Evolutionary conservation across 2,113 vertebrate genomes (phyloP).

Genomic region (Ailuropoda melanoleuca): DNA sequence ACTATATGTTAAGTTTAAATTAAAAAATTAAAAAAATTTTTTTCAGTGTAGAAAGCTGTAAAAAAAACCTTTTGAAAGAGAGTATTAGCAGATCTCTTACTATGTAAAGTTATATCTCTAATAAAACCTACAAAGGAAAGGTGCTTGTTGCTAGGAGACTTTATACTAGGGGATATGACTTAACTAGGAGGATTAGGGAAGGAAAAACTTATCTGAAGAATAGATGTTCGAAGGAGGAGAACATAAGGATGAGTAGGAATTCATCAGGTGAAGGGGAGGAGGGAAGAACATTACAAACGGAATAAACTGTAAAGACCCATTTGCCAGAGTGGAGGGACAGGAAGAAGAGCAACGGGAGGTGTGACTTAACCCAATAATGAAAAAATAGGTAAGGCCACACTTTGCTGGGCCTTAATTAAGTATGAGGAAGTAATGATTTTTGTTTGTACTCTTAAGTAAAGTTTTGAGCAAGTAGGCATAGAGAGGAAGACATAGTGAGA

Average conservation of each 20-base stretch:
- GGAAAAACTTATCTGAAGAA: not conserved
- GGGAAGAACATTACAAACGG: not conserved
- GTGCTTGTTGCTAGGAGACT: not conserved
- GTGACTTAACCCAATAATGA: not conserved
- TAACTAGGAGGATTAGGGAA: not conserved
- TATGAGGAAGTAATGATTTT: not conserved
- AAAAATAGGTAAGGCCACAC: not conserved
- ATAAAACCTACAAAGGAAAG: constrained; percentile 4
- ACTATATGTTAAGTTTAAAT: not conserved
- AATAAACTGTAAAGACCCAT: not conserved
- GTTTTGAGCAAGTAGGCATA: not conserved
- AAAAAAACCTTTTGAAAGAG: constrained; percentile 5
- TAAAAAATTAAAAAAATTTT: not conserved
- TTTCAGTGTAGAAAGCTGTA: not conserved
- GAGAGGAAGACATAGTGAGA: not conserved
- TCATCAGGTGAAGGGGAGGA: not conserved
- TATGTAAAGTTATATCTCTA: not conserved
- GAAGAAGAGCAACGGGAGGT: not conserved
- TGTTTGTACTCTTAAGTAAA: not conserved
- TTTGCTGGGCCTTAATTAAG: not conserved
- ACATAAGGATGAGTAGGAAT: not conserved
- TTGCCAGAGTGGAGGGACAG: not conserved
- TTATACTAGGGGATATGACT: not conserved
- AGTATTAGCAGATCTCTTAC: not conserved
- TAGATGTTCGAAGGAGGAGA: not conserved